Percentiles rank a stretch among this genome's conserved stretches.
phyloP scores from a whole-genome alignment of 2,888 invertebrate genomes.

The Invenusta paracnida region DNA sequence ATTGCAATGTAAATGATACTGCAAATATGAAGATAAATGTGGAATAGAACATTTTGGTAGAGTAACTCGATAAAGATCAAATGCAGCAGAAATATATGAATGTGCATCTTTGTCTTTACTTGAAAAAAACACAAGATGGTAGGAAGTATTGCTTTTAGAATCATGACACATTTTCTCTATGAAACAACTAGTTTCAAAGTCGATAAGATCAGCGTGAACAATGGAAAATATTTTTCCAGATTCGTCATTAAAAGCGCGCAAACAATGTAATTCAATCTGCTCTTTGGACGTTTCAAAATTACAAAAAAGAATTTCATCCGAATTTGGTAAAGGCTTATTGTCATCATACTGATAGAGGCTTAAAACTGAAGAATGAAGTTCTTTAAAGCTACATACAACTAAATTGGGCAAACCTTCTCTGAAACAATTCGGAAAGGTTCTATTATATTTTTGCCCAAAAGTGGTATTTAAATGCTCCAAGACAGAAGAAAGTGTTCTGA shows the following conservation, averaged over 20 bases:
- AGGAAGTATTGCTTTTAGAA: background rate
- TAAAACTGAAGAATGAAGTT: background rate
- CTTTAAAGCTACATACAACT: background rate
- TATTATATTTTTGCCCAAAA: background rate
- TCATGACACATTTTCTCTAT: background rate
- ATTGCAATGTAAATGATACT: background rate
- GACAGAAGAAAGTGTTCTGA: background rate
- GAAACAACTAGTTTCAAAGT: constrained; percentile 4
- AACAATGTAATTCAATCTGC: background rate
- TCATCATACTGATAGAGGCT: background rate
- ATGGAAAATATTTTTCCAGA: background rate
- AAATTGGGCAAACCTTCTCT: background rate
- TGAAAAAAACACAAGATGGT: background rate
- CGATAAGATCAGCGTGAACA: background rate
- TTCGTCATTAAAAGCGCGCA: background rate
- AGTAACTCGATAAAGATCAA: background rate
- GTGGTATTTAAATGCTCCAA: background rate
- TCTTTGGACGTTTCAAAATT: background rate
- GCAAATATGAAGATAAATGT: background rate
- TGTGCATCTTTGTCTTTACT: background rate
- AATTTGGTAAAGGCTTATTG: background rate
- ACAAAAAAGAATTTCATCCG: background rate
- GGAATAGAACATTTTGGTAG: background rate
- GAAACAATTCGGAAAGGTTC: background rate
- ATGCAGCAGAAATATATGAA: background rate